Conservation (phyloP, 2,113 vertebrate species). For the Blennius ocellaris region DNA sequence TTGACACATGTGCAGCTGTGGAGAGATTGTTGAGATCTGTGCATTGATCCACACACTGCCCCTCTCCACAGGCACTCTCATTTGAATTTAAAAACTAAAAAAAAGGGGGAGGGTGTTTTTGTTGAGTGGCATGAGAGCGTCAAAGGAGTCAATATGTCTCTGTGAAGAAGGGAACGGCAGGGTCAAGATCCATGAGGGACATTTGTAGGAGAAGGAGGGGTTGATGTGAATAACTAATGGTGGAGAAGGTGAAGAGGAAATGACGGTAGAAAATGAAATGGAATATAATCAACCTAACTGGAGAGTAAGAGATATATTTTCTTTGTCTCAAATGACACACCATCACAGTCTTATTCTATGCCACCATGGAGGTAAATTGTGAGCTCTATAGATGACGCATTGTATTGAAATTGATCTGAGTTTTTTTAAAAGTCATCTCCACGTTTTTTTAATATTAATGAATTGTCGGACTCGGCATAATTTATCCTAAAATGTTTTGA, state of each 20-base stretch:
- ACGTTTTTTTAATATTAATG: no score
- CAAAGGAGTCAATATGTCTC: constrained; percentile 64
- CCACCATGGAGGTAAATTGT: constrained; percentile 28
- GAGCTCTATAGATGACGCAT: constrained; percentile 12
- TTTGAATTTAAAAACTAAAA: constrained; percentile 71
- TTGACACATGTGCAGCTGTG: constrained; percentile 65
- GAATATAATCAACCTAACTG: constrained; percentile 44
- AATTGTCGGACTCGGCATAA: no score
- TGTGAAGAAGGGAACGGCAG: constrained; percentile 32
- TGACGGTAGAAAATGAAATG: constrained; percentile 46
- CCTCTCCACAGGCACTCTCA: constrained; percentile 50
- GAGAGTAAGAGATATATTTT: constrained; percentile 31
- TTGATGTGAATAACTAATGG: constrained; percentile 63
- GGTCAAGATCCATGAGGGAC: constrained; percentile 56
- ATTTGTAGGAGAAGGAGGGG: constrained; percentile 41
- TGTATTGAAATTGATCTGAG: neutral
- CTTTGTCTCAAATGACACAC: constrained; percentile 35
- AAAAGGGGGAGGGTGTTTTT: constrained; percentile 42
- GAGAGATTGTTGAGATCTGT: constrained; percentile 71
- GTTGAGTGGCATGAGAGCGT: constrained; percentile 51
- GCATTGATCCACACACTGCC: constrained; percentile 68
- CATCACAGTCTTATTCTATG: constrained; percentile 25
- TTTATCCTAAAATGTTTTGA: no score
- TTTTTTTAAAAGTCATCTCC: constrained; percentile 24
- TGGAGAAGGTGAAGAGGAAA: constrained; percentile 21